Base-by-base conservation (phyloP, 1,140 invertebrate genomes). In the Marisa cornuarietis region DNA sequence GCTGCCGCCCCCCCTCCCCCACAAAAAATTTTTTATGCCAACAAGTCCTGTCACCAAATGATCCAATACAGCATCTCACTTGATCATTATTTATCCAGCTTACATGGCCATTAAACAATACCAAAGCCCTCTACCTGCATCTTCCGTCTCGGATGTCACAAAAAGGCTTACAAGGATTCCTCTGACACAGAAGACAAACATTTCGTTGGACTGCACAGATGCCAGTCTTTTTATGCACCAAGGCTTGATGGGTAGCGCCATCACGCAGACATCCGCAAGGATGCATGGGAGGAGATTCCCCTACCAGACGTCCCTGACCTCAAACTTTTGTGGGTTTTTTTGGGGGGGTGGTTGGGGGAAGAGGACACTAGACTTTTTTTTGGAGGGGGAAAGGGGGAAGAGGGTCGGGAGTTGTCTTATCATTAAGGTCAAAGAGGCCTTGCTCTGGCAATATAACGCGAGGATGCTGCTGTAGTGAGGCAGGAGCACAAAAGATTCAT, bases 161-260 rank as follows among this genome's bases (percentile, higher is more conserved):
- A 13, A 11, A 13, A 13, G 13, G n/a, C 22, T 13, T 68, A 63
- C 65, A n/a, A 68, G 65, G 65, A 68, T 68, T 22, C 22, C 13
- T 16, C 11, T 18, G 16, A 58, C 11, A 58, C 54, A 14, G 54
- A 68, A 68, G 65, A n/a, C 65, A 68, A n/a, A 11, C 65, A 20
- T 68, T n/a, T 73, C 49, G 71, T 22, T 22, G 22, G 49, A 73
- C 51, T 73, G 71, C 71, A 73, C 71, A 22, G 51, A 52, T 26
- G 71, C 54, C 52, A 54, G 71, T n/a, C 49, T 52, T 49, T 72
- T 20, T n/a, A 52, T 20, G 52, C 49, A 52, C 42, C 10, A 16
- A 22, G 31, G 52, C 52, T 51, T 51, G 71, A 52, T 10, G 71
- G 49, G 52, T 22, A 73, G 71, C 71, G 71, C 71, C 71, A 26